Base-by-base conservation (phyloP, 1,140 invertebrate genomes). In the Oryctes rhinoceros region DNA sequence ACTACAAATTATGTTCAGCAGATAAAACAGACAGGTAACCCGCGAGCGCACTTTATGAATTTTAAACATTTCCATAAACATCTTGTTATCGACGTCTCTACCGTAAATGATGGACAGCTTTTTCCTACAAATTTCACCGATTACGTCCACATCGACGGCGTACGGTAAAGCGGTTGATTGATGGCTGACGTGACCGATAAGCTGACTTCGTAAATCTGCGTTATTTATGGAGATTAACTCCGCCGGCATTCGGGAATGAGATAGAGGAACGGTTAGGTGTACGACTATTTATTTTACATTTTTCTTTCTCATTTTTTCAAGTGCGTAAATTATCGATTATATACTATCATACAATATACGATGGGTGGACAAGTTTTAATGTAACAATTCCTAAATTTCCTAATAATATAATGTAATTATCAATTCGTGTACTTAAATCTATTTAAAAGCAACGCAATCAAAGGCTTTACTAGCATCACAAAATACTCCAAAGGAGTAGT, bases 161-260 rank as follows among this genome's bases (percentile, higher is more conserved):
- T 5, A 53, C 65, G 76, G 77, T 48, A 71, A 30, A 71, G 13
- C 18, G 13, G 37, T 24, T 79, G 80, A 81, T 81, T 79, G 80
- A 81, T 81, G 53, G 77, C 24, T 81, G 80, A 81, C 74, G 67
- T 47, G 18, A 39, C 30, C 77, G 67, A 81, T 81, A 78, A 81
- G 59, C 77, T 18, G 24, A 35, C 24, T 59, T 35, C 74, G 53
- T 76, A 81, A 76, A 81, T 81, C 53, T 76, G 18, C 59, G 24
- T 78, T 79, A 77, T 81, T 81, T 79, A 79, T 79, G 77, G 77
- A 78, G 20, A 76, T 76, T 76, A 76, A 76, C 39, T 20, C 75
- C 75, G 75, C 24, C n/a, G 9, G 39, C 39, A 4, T 44, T 44
- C 39, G 39, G 39, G 9, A 44, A 44, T 44, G 39, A 44, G 39